phyloP scores from a whole-genome alignment of 2,797 vertebrate genomes.

The Tenualosa thibaudeaui region DNA sequence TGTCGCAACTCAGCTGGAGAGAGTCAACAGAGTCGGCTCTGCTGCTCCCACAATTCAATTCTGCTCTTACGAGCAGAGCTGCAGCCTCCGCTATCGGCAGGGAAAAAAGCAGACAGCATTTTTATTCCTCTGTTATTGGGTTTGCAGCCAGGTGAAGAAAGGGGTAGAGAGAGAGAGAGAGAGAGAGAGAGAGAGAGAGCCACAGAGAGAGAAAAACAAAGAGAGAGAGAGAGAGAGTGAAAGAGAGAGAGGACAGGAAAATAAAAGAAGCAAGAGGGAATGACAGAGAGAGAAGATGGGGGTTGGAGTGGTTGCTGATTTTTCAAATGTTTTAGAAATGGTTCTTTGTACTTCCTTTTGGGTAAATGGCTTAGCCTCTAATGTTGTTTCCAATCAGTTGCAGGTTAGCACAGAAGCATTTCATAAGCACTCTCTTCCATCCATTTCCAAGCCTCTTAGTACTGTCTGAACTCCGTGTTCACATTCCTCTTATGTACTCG shows the following conservation, averaged over 20 bases:
- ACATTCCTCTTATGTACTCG: not conserved
- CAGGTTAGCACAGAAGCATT: not conserved
- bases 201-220: too few species aligned
- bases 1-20: constrained; percentile 23
- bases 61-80: not conserved
- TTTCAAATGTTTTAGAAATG: not conserved
- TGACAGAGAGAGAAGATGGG: too few species aligned
- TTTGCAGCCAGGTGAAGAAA: not conserved
- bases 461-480: not conserved
- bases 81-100: not conserved
- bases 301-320: too few species aligned
- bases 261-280: too few species aligned
- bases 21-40: constrained; percentile 28
- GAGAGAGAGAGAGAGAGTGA: not conserved
- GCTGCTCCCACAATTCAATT: not conserved
- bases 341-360: not conserved
- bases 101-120: not conserved
- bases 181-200: too few species aligned
- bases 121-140: not conserved
- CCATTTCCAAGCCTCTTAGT: not conserved
- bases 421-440: not conserved
- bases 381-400: not conserved
- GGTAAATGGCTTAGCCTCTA: not conserved
- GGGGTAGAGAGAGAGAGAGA: not conserved
- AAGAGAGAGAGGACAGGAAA: too few species aligned